Evolutionary conservation across 2,797 vertebrate genomes (phyloP), one percentile per base, ranked within the genome.

Genomic region (Rhabdomys pumilio): DNA sequence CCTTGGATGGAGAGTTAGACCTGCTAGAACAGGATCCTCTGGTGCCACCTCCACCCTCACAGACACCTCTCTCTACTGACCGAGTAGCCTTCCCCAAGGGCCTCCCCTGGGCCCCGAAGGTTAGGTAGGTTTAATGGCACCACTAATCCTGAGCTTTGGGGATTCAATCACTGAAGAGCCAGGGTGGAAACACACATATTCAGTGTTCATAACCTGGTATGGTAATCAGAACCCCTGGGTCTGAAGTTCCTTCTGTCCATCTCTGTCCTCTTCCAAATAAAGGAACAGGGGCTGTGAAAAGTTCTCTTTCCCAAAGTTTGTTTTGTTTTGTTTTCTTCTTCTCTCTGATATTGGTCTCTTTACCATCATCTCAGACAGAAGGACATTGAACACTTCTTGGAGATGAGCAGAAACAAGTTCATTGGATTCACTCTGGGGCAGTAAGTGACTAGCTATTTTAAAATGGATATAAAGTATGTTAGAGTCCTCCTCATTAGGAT

Each of bases 61-160:
- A 99, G 44, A 75, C 95, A 83, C 98, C 98, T 65, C 98, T 98
- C 0, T 98, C 99, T 0, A 98, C 99, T 0, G 99, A 99, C 31
- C 99, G 99, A 93, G 98, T 99, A 69, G 99, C 99, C 65, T 99
- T 99, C 98, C 99, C 99, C 90, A 99, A 99, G 94, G 99, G 99
- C n/a, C 99, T 99, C 0, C 99, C 99, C n/a, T 99, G 99, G 99
- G 99, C 99, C 75, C 99, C 99, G 83, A 99, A 99, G 99, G 99
- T 99, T 99, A 99, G 99, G 99, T 99, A 97, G 44, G 85, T 96
- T 93, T 89, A 55, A 44, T 69, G 81, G 69, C 29, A 85, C 31
- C 34, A 86, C 50, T 79, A 13, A 34, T n/a, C 50, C 75, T 4
- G 1, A 67, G 14, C 59, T 80, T 81, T 38, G 41, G n/a, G 47